Conservation (phyloP, 2,888 invertebrate species). For the Lasioglossum malachurum region DNA sequence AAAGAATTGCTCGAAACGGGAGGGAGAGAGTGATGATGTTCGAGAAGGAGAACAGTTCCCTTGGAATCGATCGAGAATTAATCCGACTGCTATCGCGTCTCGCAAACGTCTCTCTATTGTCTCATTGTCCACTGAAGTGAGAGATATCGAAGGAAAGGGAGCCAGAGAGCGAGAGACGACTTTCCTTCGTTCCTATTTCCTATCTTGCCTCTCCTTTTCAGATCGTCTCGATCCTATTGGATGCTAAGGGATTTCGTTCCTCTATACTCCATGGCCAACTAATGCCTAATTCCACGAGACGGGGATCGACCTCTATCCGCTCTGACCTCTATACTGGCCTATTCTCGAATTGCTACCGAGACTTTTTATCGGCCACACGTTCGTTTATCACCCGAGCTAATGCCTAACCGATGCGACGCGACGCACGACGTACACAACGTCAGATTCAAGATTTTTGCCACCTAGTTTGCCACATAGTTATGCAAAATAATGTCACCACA, state of each 20-base stretch:
- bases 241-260: constrained; percentile 43
- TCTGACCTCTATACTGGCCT: constrained; percentile 43
- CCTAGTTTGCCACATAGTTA: no score
- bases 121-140: constrained; percentile 68
- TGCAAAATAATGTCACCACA: no score
- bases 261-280: constrained; percentile 39
- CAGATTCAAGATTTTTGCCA: no score
- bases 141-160: constrained; percentile 60
- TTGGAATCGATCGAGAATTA: constrained; percentile 73
- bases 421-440: background rate
- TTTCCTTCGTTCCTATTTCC: constrained; percentile 61
- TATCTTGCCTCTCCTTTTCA: constrained; percentile 45
- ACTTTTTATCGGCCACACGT: constrained; percentile 14
- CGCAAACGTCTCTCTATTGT: constrained; percentile 73
- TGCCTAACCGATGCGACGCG: background rate
- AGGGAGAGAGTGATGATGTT: constrained; percentile 11
- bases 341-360: constrained; percentile 22
- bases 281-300: constrained; percentile 25
- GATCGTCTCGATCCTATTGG: constrained; percentile 64
- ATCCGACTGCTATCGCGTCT: constrained; percentile 74
- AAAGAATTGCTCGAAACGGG: no score
- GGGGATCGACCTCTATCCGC: constrained; percentile 28
- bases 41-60: constrained; percentile 49
- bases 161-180: constrained; percentile 59
- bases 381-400: background rate